Evolutionary conservation across 2,888 invertebrate species (phyloP).

Genomic region (Lysandra coridon): DNA sequence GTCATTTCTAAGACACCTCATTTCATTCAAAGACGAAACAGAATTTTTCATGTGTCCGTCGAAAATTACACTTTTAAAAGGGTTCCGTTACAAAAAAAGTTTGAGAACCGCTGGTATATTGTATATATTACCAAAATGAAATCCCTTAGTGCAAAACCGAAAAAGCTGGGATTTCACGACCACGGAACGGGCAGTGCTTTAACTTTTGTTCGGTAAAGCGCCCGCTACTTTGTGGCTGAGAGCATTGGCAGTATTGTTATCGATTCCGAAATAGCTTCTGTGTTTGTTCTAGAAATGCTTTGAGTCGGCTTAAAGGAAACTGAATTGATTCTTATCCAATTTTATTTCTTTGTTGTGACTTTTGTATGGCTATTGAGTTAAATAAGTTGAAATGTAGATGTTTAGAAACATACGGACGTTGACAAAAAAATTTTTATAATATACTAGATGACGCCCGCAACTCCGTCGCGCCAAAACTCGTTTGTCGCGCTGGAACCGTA

Average conservation of each 20-base stretch:
- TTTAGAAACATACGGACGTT: no score
- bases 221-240: conserved; percentile 36
- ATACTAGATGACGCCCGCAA: no score
- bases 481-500: no score
- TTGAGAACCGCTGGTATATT: no score
- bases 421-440: no score
- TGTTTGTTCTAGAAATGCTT: conserved; percentile 31
- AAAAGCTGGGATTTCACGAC: conserved; percentile 32
- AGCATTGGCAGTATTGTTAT: conserved; percentile 37
- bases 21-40: no score
- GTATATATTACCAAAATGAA: neutral
- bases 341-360: conserved; percentile 8
- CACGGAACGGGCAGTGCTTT: conserved; percentile 18
- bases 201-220: conserved; percentile 16
- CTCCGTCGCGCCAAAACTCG: no score
- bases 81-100: no score
- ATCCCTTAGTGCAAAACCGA: neutral
- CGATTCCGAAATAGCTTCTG: conserved; percentile 34
- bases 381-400: neutral
- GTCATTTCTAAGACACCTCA: no score
- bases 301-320: conserved; percentile 23
- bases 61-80: no score
- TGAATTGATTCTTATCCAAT: conserved; percentile 16
- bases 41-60: no score
- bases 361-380: neutral